Conservation (phyloP, 2,888 invertebrate species). For the Blastobasis lacticolella region DNA sequence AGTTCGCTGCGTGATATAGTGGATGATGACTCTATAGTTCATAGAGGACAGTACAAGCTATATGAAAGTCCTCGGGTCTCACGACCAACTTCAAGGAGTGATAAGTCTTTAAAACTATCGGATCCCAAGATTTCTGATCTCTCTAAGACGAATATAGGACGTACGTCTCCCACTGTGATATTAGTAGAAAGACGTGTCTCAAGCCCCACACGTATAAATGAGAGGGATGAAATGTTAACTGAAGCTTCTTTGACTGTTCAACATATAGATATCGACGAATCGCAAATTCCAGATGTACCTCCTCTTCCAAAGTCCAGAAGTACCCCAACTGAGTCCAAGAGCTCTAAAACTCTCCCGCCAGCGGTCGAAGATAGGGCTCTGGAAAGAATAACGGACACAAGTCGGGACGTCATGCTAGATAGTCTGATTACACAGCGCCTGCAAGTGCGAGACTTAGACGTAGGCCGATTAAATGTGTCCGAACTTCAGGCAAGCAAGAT, state of each 20-base stretch:
- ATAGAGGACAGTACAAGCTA: slow-evolving; percentile 62
- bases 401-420: slow-evolving; percentile 56
- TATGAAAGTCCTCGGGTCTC: slow-evolving; percentile 64
- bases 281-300: slow-evolving; percentile 57
- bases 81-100: slow-evolving; percentile 71
- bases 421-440: slow-evolving; percentile 76
- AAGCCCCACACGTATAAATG: slow-evolving; percentile 74
- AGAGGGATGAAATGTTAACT: slow-evolving; percentile 76
- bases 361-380: slow-evolving; percentile 38
- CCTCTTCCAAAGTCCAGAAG: slow-evolving; percentile 55
- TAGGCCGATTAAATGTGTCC: slow-evolving; percentile 84
- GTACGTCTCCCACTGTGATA: slow-evolving; percentile 77
- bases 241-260: slow-evolving; percentile 80
- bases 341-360: slow-evolving; percentile 25
- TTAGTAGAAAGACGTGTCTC: slow-evolving; percentile 75
- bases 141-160: slow-evolving; percentile 68
- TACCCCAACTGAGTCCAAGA: slow-evolving; percentile 21
- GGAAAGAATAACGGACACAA: slow-evolving; percentile 45
- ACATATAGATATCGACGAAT: slow-evolving; percentile 74
- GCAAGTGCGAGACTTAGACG: slow-evolving; percentile 84
- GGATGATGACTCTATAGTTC: slow-evolving; percentile 70
- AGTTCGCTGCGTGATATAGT: slow-evolving; percentile 60
- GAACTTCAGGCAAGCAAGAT: slow-evolving; percentile 87
- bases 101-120: slow-evolving; percentile 71
- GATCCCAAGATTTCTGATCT: slow-evolving; percentile 72